A percentile compares a stretch with the other conserved stretches of the same genome.
phyloP scores from a whole-genome alignment of 2,888 invertebrate species.

The Petrolisthes manimaculis region DNA sequence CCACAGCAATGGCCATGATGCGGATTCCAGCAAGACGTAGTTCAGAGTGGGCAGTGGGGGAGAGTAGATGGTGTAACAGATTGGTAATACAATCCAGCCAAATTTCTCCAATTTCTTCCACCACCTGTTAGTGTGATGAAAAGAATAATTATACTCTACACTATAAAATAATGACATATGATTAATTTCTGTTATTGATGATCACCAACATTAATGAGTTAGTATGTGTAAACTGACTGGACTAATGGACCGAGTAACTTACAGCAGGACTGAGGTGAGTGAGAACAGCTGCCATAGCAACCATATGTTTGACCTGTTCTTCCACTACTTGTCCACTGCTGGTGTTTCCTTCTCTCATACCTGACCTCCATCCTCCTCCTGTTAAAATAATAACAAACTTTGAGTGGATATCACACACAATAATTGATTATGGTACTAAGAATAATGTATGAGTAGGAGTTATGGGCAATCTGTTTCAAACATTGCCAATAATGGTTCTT shows the following conservation, averaged over 20 bases:
- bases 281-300: constrained; percentile 58
- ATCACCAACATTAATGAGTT: no score
- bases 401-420: neutral
- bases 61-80: constrained; percentile 31
- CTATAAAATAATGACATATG: no score
- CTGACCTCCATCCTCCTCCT: neutral
- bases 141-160: neutral
- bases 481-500: no score
- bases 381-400: neutral
- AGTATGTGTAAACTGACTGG: no score
- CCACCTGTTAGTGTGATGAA: constrained; percentile 32
- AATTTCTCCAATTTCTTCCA: constrained; percentile 55
- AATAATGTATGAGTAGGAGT: no score
- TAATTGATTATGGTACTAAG: neutral
- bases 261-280: constrained; percentile 55
- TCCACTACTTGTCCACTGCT: neutral
- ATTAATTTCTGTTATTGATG: no score
- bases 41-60: constrained; percentile 28
- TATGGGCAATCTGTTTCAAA: no score
- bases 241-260: neutral
- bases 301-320: constrained; percentile 44
- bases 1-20: constrained; percentile 55
- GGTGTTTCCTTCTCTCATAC: neutral
- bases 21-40: constrained; percentile 43
- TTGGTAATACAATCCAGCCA: constrained; percentile 30